Conservation (phyloP, 2,113 vertebrate species). For the Gambusia holbrooki region DNA sequence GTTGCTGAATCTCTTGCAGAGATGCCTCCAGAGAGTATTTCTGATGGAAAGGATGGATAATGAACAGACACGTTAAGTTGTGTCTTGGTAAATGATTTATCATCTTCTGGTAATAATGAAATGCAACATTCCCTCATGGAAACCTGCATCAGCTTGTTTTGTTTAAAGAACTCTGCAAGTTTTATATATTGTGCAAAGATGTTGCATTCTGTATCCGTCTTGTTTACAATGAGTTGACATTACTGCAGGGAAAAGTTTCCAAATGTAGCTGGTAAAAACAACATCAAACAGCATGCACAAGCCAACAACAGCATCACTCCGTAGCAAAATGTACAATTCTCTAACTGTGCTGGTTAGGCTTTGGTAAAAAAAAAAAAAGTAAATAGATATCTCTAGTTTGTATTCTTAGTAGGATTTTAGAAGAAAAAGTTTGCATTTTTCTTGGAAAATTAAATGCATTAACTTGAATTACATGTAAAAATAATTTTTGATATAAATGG, state of each 20-base stretch:
- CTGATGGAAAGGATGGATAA: constrained; percentile 58
- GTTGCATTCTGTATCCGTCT: not conserved
- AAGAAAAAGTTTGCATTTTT: too few species aligned
- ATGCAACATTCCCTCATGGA: not conserved
- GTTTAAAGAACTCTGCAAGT: not conserved
- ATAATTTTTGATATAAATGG: not conserved
- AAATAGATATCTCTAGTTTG: too few species aligned
- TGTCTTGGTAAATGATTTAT: too few species aligned
- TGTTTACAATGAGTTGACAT: not conserved
- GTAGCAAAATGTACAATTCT: too few species aligned
- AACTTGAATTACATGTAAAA: too few species aligned
- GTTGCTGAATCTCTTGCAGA: constrained; percentile 83
- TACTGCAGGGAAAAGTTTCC: too few species aligned
- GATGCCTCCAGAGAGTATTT: constrained; percentile 81
- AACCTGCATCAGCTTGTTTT: not conserved
- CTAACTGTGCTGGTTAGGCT: too few species aligned
- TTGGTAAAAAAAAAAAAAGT: too few species aligned
- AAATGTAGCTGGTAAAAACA: not conserved
- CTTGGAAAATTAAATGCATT: not conserved
- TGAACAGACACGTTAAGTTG: too few species aligned
- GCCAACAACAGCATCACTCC: too few species aligned
- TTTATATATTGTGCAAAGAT: not conserved
- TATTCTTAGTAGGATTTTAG: too few species aligned
- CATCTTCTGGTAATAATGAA: not conserved
- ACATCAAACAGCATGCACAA: not conserved